These are phyloP conservation scores for Corapipo altera DNA, from an alignment of 2,113 vertebrate genomes.

Conservation along the genomic window DNA sequence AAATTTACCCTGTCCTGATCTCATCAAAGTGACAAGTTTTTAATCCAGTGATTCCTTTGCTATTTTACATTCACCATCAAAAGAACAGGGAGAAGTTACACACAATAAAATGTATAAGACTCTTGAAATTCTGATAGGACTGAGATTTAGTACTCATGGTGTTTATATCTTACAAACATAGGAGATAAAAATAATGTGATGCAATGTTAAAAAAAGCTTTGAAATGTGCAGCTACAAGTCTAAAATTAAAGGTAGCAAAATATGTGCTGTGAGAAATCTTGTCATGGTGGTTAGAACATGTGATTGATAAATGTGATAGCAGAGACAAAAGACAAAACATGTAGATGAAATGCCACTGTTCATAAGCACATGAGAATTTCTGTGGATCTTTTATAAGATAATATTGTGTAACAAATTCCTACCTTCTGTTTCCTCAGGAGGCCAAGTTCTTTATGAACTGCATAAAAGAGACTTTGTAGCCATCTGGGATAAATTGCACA, in stretches of 20 bases:
- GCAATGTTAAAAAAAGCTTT: background rate
- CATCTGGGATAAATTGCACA: background rate
- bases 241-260: background rate
- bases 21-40: background rate
- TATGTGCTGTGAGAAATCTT: background rate
- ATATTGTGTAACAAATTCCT: background rate
- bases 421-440: conserved; percentile 2
- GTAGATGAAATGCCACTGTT: background rate
- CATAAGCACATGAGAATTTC: background rate
- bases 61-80: background rate
- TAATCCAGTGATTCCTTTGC: background rate
- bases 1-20: background rate
- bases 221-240: background rate
- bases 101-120: background rate
- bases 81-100: background rate
- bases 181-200: background rate
- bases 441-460: background rate
- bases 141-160: background rate
- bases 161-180: background rate
- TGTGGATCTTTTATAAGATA: background rate
- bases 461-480: background rate
- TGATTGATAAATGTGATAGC: background rate
- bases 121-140: background rate
- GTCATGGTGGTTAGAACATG: background rate
- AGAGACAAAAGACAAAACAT: background rate